phyloP scores from a whole-genome alignment of 2,888 invertebrate species.

The Busseola fusca region DNA sequence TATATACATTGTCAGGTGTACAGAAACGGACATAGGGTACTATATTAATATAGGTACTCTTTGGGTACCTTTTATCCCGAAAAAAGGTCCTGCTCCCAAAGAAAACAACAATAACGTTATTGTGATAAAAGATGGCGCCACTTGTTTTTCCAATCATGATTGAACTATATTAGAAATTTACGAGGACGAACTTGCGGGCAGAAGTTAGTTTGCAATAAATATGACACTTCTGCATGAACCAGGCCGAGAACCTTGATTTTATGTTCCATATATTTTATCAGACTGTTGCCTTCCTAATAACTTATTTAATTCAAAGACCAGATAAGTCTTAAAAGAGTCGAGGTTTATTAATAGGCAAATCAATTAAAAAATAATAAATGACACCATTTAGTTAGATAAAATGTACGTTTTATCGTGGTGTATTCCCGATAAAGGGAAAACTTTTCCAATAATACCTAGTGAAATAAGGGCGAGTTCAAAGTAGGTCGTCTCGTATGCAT shows the following conservation, averaged over 20 bases:
- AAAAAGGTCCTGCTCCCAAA: too few species aligned
- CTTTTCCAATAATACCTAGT: conserved; percentile 63
- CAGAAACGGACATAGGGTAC: too few species aligned
- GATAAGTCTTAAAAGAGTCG: too few species aligned
- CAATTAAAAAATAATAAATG: conserved; percentile 15
- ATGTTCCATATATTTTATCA: conserved; percentile 22
- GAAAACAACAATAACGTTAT: too few species aligned
- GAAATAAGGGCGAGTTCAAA: conserved; percentile 66
- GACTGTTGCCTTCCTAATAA: conserved; percentile 14
- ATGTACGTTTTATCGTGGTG: conserved; percentile 47
- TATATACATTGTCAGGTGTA: too few species aligned
- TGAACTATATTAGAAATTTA: too few species aligned
- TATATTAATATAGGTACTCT: too few species aligned
- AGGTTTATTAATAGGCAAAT: conserved; percentile 19
- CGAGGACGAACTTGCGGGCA: too few species aligned
- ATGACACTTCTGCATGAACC: conserved; percentile 8
- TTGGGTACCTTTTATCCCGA: too few species aligned
- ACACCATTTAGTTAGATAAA: conserved; percentile 40
- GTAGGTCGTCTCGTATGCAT: conserved; percentile 71
- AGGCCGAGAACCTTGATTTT: conserved; percentile 15
- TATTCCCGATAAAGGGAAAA: conserved; percentile 66
- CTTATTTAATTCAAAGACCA: conserved; percentile 11
- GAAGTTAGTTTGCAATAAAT: background rate
- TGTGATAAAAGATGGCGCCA: too few species aligned
- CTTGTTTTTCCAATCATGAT: too few species aligned